A percentile compares a stretch with the other conserved stretches of the same genome.
phyloP scores from a whole-genome alignment of 2,113 vertebrate species.

The Rhinichthys klamathensis region DNA sequence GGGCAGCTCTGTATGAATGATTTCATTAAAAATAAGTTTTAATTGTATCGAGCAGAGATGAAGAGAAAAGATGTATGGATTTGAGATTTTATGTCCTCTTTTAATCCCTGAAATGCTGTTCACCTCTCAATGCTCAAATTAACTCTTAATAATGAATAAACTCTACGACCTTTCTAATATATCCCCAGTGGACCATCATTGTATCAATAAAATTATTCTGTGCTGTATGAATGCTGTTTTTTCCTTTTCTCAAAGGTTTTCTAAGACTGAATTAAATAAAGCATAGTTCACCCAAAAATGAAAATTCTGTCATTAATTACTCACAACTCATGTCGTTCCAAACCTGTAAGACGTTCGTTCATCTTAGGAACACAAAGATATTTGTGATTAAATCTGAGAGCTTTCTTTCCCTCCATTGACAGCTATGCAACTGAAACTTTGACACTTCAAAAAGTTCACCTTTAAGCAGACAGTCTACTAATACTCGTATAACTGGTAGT shows the following conservation, averaged over 20 bases:
- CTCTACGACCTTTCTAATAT: slow-evolving; percentile 1
- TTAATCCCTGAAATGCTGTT: slow-evolving; percentile 4
- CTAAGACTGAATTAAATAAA: not conserved
- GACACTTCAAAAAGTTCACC: no score
- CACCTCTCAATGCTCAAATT: not conserved
- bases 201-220: not conserved
- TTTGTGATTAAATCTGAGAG: no score
- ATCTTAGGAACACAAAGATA: no score
- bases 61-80: slow-evolving; percentile 8
- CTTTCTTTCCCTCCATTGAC: no score
- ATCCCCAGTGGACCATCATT: not conserved
- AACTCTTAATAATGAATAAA: slow-evolving; percentile 6
- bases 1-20: not conserved
- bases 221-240: not conserved
- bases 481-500: no score
- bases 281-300: no score
- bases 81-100: not conserved
- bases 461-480: no score
- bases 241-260: not conserved
- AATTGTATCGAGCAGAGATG: not conserved
- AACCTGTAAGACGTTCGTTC: no score
- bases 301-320: no score
- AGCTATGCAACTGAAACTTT: no score
- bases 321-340: no score
- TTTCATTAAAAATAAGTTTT: not conserved